Evolutionary conservation across 2,113 vertebrate species (phyloP), one percentile per base, ranked within the genome.

Genomic region (Hucho hucho): DNA sequence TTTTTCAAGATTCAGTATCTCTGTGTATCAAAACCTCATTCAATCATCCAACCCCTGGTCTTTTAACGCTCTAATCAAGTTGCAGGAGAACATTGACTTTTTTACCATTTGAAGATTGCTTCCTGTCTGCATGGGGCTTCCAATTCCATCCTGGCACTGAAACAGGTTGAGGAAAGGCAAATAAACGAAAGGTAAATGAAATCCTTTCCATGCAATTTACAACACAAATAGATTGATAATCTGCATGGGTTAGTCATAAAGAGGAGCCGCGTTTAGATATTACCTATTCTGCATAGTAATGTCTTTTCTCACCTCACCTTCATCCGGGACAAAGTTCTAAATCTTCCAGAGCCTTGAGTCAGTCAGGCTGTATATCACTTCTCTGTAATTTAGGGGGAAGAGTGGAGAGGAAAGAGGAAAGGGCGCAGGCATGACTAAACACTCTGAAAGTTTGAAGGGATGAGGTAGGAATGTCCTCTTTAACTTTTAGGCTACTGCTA

Each of bases 231-330:
- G 88, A 93, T 90, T 90, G 87, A 92, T 92, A 91, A 92, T 90
- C 87, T 89, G 84, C 78, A 89, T 69, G 65, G 79, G 82, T 79
- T 77, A 79, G 77, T 81, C 75, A 75, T 89, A 89, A 89, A 90
- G 78, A 83, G 84, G 81, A 86, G 73, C 80, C 82, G 76, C 83
- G 75, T 90, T 87, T 84, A 79, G 86, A 82, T 90, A 89, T 89
- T 76, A 85, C 84, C 90, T 91, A 86, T 89, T 93, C 88, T 93
- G 90, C 90, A 92, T 92, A 90, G 89, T 89, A 92, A 93, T 92
- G 88, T 88, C 86, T 87, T 88, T 90, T 85, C 87, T 90, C 90
- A 92, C 90, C 90, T 92, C 89, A 91, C 88, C 88, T 91, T 92
- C 88, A 87, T 83, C 78, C 84, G 82, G 90, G 88, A 91, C 91